Base-by-base conservation (phyloP, 1,140 invertebrate genomes). In the Solenopsis fugax region DNA sequence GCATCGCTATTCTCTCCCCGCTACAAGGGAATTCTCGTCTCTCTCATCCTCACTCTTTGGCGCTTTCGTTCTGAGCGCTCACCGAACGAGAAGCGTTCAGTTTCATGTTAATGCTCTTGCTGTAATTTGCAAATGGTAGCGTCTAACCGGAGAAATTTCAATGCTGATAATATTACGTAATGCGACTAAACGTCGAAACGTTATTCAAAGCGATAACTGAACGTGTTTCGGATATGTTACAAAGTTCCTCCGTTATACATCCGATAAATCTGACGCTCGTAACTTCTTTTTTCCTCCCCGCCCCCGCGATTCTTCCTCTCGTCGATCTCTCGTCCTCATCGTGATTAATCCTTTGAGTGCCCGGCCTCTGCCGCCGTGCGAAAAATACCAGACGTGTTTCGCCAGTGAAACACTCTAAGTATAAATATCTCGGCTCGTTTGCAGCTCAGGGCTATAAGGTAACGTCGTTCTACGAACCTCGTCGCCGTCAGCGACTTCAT, bases 321-420 rank as follows among this genome's bases (percentile, higher is more conserved):
- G 24, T 52, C 69, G 69, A 75, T 41, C 7, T 7, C 41, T 67
- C 34, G 62, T 58, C 13, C 60, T 67, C 60, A 6, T 80, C 64
- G 48, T 41, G 77, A 80, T 69, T 80, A 69, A 69, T 69, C 77
- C 62, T 80, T 80, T 80, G 77, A 80, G 77, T 54, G 48, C 77
- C 34, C 18, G 58, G 76, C 60, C 18, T 50, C 29, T 4, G 60
- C 16, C 29, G 45, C 18, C 45, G 77, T 52, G 62, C 62, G 77
- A 80, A 69, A 80, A 80, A 80, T 80, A 45, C 62, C 80, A 76
- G 56, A 34, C 76, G 37, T 50, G 80, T 76, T 60, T 84, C 45
- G 52, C 29, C 50, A 45, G 37, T 18, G 52, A 75, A 29, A 29
- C 80, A 60, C 54, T 73, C 60, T 62, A 62, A 56, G 80, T 45